Conservation (phyloP, 2,113 vertebrate species). For the Nematolebias whitei region DNA sequence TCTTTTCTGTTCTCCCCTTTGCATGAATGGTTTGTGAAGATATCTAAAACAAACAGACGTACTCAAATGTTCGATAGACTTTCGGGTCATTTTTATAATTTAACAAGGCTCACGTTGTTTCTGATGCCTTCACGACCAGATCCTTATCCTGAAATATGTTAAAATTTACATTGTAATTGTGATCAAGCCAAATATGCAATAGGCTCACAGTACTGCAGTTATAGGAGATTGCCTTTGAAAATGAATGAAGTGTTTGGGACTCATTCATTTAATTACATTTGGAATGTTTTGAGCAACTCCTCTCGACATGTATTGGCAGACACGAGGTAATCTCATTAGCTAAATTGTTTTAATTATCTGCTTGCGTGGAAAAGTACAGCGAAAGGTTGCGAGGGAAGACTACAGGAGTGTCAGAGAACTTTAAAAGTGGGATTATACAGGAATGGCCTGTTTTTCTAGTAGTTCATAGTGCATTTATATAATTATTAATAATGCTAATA, state of each 20-base stretch:
- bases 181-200: not conserved
- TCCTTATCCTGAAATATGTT: not conserved
- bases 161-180: not conserved
- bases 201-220: not conserved
- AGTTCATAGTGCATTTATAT: slow-evolving; percentile 15
- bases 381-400: slow-evolving; percentile 15
- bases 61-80: no score
- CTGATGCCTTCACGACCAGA: not conserved
- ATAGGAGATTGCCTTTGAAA: slow-evolving; percentile 1
- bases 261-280: slow-evolving; percentile 24
- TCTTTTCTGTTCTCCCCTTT: slow-evolving; percentile 17
- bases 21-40: not conserved
- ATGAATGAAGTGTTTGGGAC: not conserved
- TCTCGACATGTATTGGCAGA: slow-evolving; percentile 16
- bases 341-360: slow-evolving; percentile 29
- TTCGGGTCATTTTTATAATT: no score
- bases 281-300: slow-evolving; percentile 3
- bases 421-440: slow-evolving; percentile 48
- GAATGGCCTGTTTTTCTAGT: slow-evolving; percentile 44
- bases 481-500: slow-evolving; percentile 41
- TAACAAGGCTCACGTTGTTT: not conserved
- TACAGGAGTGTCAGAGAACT: slow-evolving; percentile 21
- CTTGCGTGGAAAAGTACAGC: slow-evolving; percentile 24
- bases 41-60: slow-evolving; percentile 16
- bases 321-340: slow-evolving; percentile 6